Conservation (phyloP, 2,797 vertebrate genomes). For the Parambassis ranga region DNA sequence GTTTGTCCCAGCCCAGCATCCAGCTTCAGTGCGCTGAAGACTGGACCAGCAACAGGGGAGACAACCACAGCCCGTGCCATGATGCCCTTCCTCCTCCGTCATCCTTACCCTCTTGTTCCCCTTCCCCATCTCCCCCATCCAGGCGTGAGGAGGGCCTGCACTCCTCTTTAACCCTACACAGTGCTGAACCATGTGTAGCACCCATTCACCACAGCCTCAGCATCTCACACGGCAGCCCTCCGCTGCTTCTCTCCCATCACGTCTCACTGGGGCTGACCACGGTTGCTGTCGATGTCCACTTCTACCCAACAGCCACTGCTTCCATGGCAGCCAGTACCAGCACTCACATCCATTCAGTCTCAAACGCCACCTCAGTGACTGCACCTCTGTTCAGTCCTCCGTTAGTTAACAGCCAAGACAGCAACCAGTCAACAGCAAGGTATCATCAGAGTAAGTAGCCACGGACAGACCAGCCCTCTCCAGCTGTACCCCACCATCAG, state of each 20-base stretch:
- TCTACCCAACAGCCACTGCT: conserved; percentile 67
- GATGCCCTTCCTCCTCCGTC: conserved; percentile 64
- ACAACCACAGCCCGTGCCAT: conserved; percentile 54
- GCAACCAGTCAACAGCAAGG: conserved; percentile 49
- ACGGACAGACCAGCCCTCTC: background rate
- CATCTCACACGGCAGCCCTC: conserved; percentile 69
- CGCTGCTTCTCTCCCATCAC: conserved; percentile 76
- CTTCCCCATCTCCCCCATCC: conserved; percentile 54
- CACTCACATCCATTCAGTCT: conserved; percentile 57
- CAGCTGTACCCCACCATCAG: background rate
- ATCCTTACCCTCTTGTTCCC: conserved; percentile 52
- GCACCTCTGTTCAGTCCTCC: conserved; percentile 57
- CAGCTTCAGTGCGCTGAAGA: conserved; percentile 75
- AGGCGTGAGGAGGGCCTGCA: conserved; percentile 61
- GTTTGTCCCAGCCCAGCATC: conserved; percentile 69
- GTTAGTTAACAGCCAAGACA: conserved; percentile 54
- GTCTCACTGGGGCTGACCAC: conserved; percentile 76
- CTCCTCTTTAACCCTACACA: conserved; percentile 76
- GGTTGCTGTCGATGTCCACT: conserved; percentile 79
- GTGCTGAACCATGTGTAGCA: conserved; percentile 42
- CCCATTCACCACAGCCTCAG: conserved; percentile 80
- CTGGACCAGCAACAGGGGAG: conserved; percentile 61
- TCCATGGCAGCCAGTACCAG: conserved; percentile 31
- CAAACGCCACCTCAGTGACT: conserved; percentile 30
- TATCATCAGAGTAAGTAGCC: conserved; percentile 59